Percentiles rank a stretch among this genome's conserved stretches.
Conservation (phyloP, 2,113 vertebrate species). For the Epinephelus lanceolatus region DNA sequence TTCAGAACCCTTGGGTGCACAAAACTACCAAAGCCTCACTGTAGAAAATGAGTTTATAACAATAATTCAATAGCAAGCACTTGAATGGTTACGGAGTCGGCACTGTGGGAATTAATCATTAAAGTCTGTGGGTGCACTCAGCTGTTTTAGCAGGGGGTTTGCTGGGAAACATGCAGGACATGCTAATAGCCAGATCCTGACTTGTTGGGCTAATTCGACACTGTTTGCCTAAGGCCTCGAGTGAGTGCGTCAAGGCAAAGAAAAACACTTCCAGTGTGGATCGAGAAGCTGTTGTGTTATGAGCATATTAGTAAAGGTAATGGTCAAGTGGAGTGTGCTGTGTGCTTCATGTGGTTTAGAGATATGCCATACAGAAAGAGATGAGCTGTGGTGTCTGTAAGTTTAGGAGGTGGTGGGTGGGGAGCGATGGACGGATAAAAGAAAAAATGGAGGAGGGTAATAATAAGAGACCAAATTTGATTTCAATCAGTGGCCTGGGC, state of each 20-base stretch:
- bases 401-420: conserved; percentile 13
- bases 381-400: conserved; percentile 36
- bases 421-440: conserved; percentile 33
- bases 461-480: conserved; percentile 82
- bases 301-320: conserved; percentile 43
- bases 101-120: conserved; percentile 38
- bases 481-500: conserved; percentile 72
- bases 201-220: conserved; percentile 11
- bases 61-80: conserved; percentile 51
- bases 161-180: conserved; percentile 25
- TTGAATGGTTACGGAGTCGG: conserved; percentile 39
- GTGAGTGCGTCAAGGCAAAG: background rate
- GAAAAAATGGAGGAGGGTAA: conserved; percentile 35
- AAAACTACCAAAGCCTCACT: conserved; percentile 51
- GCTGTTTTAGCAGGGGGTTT: background rate
- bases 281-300: background rate
- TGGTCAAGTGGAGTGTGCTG: conserved; percentile 24
- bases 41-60: conserved; percentile 53
- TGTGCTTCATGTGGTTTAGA: background rate
- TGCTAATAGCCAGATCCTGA: background rate
- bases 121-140: conserved; percentile 4
- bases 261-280: background rate
- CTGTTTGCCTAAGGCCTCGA: conserved; percentile 4
- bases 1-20: conserved; percentile 40
- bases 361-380: conserved; percentile 20